Evolutionary conservation across 37 sponge, comb jelly and placozoan genomes (phyloP), one percentile per base, ranked within the genome.

Genomic region (Diacarnus erythraeanus): DNA sequence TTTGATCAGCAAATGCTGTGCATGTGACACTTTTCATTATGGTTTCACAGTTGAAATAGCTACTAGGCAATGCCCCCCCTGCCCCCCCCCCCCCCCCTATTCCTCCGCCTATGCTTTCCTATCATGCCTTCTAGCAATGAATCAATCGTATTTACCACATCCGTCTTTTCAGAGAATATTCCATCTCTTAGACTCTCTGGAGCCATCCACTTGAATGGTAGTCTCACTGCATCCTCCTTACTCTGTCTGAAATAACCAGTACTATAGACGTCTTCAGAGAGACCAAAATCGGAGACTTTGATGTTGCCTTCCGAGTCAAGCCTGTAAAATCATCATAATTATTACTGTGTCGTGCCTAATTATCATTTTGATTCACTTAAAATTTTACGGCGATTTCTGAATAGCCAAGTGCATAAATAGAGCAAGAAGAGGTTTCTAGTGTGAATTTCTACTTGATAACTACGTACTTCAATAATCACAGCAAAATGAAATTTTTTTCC

Each of bases 181-280:
- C 38, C 38, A 23, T 79, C 80, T 17, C 37, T 29, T 15, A 69
- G 41, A 54, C 80, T 79, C 59, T 79, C 80, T 15, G 70, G 69
- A 33, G 80, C 57, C 70, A 79, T 79, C 80, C 80, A 79, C 39
- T 79, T 79, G n/a, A 56, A 36, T 26, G 80, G 80, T 25, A 79
- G 57, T 22, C 70, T 40, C 23, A 79, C 80, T 15, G 54, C 41
- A 56, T 68, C 70, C 4, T 64, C 44, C 21, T 57, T 75, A 39
- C n/a, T 35, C 59, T 47, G 57, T 51, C 70, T 68, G 26, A 79
- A 68, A 26, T 79, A 79, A 37, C 70, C 70, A n/a, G 57, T 68
- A 33, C 8, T 56, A 44, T 79, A 79, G 57, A 79, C 29, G 56
- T 79, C 80, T 38, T 79, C 80, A 30, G 80, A 38, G 31, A 79